phyloP scores from a whole-genome alignment of 2,888 invertebrate species.

The Heliconius charithonia region DNA sequence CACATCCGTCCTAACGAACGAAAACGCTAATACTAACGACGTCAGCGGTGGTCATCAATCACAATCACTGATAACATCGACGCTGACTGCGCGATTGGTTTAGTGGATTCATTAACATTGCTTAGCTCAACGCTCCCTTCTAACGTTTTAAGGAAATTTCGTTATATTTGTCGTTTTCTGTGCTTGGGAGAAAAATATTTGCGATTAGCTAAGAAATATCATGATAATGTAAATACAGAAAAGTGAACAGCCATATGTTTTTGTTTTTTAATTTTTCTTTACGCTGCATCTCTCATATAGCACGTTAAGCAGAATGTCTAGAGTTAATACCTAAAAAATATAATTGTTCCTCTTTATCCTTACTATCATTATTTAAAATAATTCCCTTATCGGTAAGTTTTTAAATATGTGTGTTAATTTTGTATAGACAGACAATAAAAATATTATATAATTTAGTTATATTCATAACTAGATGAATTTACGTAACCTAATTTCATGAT shows the following conservation, averaged over 20 bases:
- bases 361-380: no score
- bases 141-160: not conserved
- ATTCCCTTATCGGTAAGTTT: no score
- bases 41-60: slow-evolving; percentile 41
- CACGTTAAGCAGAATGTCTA: no score
- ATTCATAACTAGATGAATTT: not conserved
- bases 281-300: no score
- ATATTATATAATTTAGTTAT: not conserved
- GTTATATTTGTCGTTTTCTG: not conserved
- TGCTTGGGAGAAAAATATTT: not conserved
- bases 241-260: no score
- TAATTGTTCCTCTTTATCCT: no score
- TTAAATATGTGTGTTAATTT: no score
- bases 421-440: no score
- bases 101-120: slow-evolving; percentile 36
- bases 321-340: no score
- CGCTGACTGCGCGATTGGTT: slow-evolving; percentile 41
- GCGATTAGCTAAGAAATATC: not conserved
- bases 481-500: slow-evolving; percentile 23
- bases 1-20: slow-evolving; percentile 33
- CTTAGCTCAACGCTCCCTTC: slow-evolving; percentile 24
- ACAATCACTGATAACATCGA: slow-evolving; percentile 37
- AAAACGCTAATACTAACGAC: slow-evolving; percentile 36
- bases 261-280: no score
- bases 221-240: no score